Conservation (phyloP, 2,888 invertebrate genomes). For the Hydropsyche betteni region DNA sequence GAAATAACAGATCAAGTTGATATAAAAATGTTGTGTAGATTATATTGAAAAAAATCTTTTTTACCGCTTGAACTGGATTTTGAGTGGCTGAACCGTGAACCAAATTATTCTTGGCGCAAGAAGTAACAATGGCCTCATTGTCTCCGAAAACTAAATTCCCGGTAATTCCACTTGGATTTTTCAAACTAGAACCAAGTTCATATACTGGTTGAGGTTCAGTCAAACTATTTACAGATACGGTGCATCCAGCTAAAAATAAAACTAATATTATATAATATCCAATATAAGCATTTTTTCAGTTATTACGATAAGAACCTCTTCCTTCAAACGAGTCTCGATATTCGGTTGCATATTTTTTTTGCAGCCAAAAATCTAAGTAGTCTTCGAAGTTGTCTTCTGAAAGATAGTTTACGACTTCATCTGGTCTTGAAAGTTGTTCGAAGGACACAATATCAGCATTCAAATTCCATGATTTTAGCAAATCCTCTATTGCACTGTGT, state of each 20-base stretch:
- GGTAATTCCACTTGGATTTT: constrained; percentile 53
- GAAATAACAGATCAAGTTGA: neutral
- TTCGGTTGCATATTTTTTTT: constrained; percentile 64
- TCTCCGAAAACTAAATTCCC: constrained; percentile 40
- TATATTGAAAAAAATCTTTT: neutral
- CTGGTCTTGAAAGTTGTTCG: constrained; percentile 57
- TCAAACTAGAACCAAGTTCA: constrained; percentile 51
- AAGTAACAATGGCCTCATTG: constrained; percentile 28
- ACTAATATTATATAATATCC: constrained; percentile 40
- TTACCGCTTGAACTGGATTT: constrained; percentile 41
- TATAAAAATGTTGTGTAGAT: neutral
- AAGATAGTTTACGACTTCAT: constrained; percentile 58
- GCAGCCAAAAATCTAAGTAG: constrained; percentile 63
- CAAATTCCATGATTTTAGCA: neutral
- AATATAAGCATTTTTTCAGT: too few species aligned
- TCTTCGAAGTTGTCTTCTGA: constrained; percentile 64
- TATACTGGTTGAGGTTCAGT: constrained; percentile 50
- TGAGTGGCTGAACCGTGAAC: constrained; percentile 28
- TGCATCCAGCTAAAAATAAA: constrained; percentile 54
- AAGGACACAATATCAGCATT: neutral
- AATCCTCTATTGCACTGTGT: neutral
- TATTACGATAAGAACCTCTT: constrained; percentile 9
- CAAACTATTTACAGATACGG: constrained; percentile 36
- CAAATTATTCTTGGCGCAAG: constrained; percentile 40
- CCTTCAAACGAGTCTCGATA: constrained; percentile 50